Percentiles rank a stretch among this genome's conserved stretches.
These are phyloP conservation scores for Xiphydria camelus DNA, from an alignment of 2,888 invertebrate species.

Conservation along the genomic window DNA sequence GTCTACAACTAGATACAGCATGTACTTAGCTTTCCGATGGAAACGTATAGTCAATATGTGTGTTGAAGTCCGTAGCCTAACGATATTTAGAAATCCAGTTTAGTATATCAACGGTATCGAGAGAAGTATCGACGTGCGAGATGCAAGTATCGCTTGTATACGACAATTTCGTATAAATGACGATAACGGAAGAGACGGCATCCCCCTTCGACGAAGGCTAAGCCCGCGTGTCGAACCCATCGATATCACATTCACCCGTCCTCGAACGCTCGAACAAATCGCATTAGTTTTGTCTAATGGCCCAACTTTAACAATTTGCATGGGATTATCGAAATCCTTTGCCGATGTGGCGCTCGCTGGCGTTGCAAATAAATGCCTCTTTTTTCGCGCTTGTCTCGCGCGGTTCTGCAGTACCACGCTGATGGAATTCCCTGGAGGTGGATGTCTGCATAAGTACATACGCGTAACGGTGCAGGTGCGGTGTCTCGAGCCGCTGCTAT, in stretches of 20 bases:
- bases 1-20: no score
- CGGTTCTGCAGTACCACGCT: background rate
- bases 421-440: background rate
- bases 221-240: constrained; percentile 46
- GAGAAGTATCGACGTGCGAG: no score
- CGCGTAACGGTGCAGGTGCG: no score
- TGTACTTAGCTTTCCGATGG: no score
- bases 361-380: constrained; percentile 42
- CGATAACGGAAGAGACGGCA: constrained; percentile 5
- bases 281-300: constrained; percentile 45
- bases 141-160: no score
- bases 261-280: constrained; percentile 39
- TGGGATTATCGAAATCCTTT: constrained; percentile 45
- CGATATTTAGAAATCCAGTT: no score
- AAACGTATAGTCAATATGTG: no score
- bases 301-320: constrained; percentile 53
- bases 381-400: constrained; percentile 13
- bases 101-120: no score
- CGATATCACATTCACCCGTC: constrained; percentile 44
- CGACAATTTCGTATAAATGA: constrained; percentile 18
- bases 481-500: no score
- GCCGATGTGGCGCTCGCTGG: constrained; percentile 25
- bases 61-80: no score
- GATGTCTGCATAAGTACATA: no score
- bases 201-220: constrained; percentile 11